Percentiles rank a stretch among this genome's conserved stretches.
These are phyloP conservation scores for Zophobas atratus DNA, from an alignment of 1,140 invertebrate species.

Conservation along the genomic window DNA sequence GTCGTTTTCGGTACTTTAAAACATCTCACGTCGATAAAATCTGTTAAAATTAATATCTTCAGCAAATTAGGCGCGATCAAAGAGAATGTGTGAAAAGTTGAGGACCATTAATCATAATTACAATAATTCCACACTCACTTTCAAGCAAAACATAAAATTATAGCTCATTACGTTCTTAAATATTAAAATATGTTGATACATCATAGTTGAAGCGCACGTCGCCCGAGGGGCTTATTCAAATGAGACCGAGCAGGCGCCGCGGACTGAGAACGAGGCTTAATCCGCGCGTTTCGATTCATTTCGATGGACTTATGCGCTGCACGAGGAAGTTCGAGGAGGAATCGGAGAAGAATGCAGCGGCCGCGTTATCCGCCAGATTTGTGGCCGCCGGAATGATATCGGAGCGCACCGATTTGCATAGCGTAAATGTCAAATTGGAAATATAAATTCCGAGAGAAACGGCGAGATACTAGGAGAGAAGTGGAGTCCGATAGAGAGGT, in stretches of 20 bases:
- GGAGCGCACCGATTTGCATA: conserved; percentile 19
- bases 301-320: background rate
- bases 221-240: conserved; percentile 47
- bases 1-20: conserved; percentile 37
- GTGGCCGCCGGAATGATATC: conserved; percentile 9
- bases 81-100: conserved; percentile 50
- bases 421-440: conserved; percentile 33
- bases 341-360: background rate
- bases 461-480: too few relatives aligned
- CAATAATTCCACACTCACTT: conserved; percentile 50
- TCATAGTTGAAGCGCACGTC: conserved; percentile 49
- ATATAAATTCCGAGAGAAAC: conserved; percentile 5
- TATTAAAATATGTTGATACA: conserved; percentile 57
- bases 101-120: conserved; percentile 54
- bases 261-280: conserved; percentile 29
- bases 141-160: conserved; percentile 52
- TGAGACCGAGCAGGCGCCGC: conserved; percentile 34
- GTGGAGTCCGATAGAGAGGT: too few relatives aligned
- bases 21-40: conserved; percentile 43
- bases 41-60: conserved; percentile 54
- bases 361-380: conserved; percentile 16
- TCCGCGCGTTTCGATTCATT: conserved; percentile 29
- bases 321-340: conserved; percentile 7
- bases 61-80: conserved; percentile 48
- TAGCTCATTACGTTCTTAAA: conserved; percentile 55